Conservation (phyloP, 1,140 invertebrate genomes). For the Neomicropteryx cornuta region DNA sequence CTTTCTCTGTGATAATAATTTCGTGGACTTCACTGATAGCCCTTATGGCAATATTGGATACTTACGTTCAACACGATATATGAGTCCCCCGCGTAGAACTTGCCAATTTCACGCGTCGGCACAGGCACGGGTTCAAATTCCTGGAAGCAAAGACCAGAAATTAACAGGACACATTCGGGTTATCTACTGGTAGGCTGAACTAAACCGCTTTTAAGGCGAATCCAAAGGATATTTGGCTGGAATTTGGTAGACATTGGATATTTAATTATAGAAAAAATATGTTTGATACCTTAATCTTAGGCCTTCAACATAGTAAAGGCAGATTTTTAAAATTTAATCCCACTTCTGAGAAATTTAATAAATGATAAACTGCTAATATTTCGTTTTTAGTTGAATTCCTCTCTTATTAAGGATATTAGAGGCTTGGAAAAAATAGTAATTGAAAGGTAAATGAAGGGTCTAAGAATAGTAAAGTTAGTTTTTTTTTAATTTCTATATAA, state of each 20-base stretch:
- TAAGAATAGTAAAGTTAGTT: too few relatives aligned
- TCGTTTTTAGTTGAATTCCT: too few relatives aligned
- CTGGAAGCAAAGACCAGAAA: constrained; percentile 39
- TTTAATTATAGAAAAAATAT: not conserved
- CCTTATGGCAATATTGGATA: constrained; percentile 12
- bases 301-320: not conserved
- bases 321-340: constrained; percentile 1
- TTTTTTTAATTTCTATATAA: too few relatives aligned
- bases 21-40: not conserved
- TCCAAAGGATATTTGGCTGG: not conserved
- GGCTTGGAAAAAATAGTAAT: too few relatives aligned
- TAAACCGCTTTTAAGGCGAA: not conserved
- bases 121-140: constrained; percentile 72
- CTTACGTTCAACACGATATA: constrained; percentile 81
- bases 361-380: too few relatives aligned
- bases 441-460: too few relatives aligned
- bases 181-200: not conserved
- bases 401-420: too few relatives aligned
- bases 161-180: constrained; percentile 3
- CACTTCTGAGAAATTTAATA: too few relatives aligned
- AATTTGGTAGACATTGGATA: not conserved
- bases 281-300: not conserved
- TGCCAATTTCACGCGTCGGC: constrained; percentile 67
- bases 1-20: not conserved
- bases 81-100: constrained; percentile 82